Base-by-base conservation (phyloP, 2,797 vertebrate species). In the Hypotaenidia okinawae region DNA sequence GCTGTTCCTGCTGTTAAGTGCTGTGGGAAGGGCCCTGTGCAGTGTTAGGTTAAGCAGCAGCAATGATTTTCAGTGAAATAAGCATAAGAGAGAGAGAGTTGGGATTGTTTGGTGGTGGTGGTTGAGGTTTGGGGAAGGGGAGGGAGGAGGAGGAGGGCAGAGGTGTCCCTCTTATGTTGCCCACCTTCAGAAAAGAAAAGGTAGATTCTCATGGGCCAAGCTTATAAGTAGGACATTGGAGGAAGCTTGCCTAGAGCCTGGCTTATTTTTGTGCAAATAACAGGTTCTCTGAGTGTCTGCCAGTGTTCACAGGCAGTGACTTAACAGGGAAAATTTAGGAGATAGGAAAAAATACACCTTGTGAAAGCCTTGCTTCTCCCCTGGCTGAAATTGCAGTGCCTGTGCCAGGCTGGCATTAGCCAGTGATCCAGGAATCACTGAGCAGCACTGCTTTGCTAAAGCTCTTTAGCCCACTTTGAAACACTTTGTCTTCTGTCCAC, bases 31-130 rank as follows among this genome's bases (percentile, higher is more conserved):
- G 76, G 28, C 35, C 64, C 67, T 84, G 55, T 52, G 33, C 13
- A 15, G 49, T 0, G 5, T 47, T n/a, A 10, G 21, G 51, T 39
- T 45, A 39, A 62, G 79, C 41, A 67, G 11, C 11, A 7, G 25
- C n/a, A 12, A 0, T 17, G 24, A 28, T 72, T 68, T 43, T 19
- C 41, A 41, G 32, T 72, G 64, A 61, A 75, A 47, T 28, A 57
- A 30, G 13, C 35, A 5, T 45, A 7, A n/a, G n/a, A 59, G 16
- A 30, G 39, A 30, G 39, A 32, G 28, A 47, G 16, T 25, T 76
- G 14, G 16, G 17, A 7, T 1, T 8, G 22, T 55, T 22, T 41
- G 8, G 28, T 0, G 5, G 2, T 45, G 43, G 43, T 45, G 43
- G 18, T 19, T 45, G 43, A 45, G 43, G 43, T 45, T 45, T 45